These are phyloP conservation scores for Andrena praecox DNA, from an alignment of 2,888 invertebrate species.

Conservation along the genomic window DNA sequence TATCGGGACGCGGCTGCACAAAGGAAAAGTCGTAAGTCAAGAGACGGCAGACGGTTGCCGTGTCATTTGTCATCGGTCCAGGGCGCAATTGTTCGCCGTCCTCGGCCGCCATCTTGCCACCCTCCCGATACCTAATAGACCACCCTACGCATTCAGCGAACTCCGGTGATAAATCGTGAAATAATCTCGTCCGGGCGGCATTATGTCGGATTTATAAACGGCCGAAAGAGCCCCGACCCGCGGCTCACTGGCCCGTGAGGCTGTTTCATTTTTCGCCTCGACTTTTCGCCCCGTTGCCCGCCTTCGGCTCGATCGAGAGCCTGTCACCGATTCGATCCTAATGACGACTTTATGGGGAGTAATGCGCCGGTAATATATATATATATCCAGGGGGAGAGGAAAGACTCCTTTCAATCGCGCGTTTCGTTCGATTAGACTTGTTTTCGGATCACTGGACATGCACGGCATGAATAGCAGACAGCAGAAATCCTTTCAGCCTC, in stretches of 20 bases:
- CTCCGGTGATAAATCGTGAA: conserved; percentile 80
- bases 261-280: conserved; percentile 66
- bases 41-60: conserved; percentile 72
- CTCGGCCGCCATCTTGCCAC: conserved; percentile 77
- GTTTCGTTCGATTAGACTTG: not conserved
- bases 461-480: not conserved
- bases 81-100: conserved; percentile 78
- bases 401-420: not conserved
- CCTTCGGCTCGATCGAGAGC: conserved; percentile 50
- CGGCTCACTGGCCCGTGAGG: conserved; percentile 64
- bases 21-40: conserved; percentile 75
- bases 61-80: conserved; percentile 82
- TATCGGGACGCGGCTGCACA: conserved; percentile 66
- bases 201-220: conserved; percentile 80
- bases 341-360: conserved; percentile 49
- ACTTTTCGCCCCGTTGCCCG: conserved; percentile 33
- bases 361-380: conserved; percentile 44
- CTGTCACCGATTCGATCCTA: conserved; percentile 51
- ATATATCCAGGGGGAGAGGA: not conserved
- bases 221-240: conserved; percentile 27
- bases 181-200: conserved; percentile 80
- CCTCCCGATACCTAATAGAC: conserved; percentile 77
- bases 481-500: not conserved
- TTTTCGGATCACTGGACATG: not conserved
- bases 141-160: conserved; percentile 73